Base-by-base conservation (phyloP, 2,797 vertebrate genomes). In the Denticeps clupeoides region DNA sequence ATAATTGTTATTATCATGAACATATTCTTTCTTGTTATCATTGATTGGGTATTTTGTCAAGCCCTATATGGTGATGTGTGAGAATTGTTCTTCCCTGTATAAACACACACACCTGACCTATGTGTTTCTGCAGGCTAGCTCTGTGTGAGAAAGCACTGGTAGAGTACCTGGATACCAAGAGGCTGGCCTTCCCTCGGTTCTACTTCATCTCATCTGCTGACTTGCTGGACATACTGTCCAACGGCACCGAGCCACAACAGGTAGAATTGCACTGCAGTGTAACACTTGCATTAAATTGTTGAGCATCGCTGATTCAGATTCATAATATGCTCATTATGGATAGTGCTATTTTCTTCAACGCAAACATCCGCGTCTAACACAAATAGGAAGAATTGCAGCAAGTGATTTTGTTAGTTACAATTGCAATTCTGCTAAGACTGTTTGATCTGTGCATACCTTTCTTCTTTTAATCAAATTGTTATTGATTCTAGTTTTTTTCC, bases 121-220 rank as follows among this genome's bases (percentile, higher is more conserved):
- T 21, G 8, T 38, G 1, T 11, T 2, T 8, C 53, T 49, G 2
- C 75, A 98, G 94, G 61, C 69, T 99, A 56, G 80, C 83, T 52
- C 73, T 93, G 1, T 99, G 93, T 77, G 90, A 97, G 73, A 98
- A 98, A 64, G 91, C 93, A 55, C 74, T 98, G 72, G 76, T 87
- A 4, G 91, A 96, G 58, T 96, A 99, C 64, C 78, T 99, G 58
- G 92, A 98, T 62, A 91, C 81, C 60, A 99, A 98, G 68, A 83
- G 92, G 6, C 74, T 97, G 51, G 84, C 87, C 29, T 99, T 99
- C 60, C 95, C 95, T 23, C 79, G 94, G 12, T 98, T 98, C 75
- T 97, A 96, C 72, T 99, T 99, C 68, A 85, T 98, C 66, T 98
- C 95, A 9, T 97, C 95, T 11, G 88, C 89, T 7, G 94, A 99